These are phyloP conservation scores for Azemiops feae DNA, from an alignment of 2,113 vertebrate species.

Conservation along the genomic window DNA sequence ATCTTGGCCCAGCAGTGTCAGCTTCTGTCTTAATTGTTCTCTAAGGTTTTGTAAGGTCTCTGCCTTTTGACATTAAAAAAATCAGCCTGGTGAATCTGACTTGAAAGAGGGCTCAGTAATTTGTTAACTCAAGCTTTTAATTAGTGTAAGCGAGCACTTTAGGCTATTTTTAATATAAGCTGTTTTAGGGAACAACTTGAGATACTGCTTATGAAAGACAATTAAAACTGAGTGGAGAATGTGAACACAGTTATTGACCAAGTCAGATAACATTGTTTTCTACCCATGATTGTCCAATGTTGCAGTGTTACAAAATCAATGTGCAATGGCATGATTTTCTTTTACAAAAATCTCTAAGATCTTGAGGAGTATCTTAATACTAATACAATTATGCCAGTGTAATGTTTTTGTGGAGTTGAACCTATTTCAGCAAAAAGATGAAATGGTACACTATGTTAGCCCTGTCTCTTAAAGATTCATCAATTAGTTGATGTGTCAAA, in stretches of 20 bases:
- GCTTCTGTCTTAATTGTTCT: constrained; percentile 28
- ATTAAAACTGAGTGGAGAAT: constrained; percentile 6
- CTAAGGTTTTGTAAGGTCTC: constrained; percentile 19
- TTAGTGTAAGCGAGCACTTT: constrained; percentile 17
- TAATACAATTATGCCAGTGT: neutral
- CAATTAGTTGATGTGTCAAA: neutral
- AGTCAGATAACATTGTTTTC: neutral
- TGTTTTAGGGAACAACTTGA: constrained; percentile 17
- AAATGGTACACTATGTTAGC: neutral
- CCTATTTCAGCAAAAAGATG: neutral
- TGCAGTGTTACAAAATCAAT: neutral
- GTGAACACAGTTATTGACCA: neutral
- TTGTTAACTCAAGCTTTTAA: constrained; percentile 36
- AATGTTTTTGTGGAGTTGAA: neutral
- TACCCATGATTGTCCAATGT: neutral
- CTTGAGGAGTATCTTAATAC: neutral
- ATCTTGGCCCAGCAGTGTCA: constrained; percentile 9
- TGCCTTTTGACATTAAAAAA: constrained; percentile 27
- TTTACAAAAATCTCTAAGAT: neutral
- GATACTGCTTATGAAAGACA: constrained; percentile 27
- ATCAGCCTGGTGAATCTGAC: neutral
- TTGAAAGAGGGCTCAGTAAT: constrained; percentile 25
- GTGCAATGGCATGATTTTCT: neutral
- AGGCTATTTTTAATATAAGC: constrained; percentile 24
- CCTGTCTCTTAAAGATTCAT: neutral